These are phyloP conservation scores for Natrix natrix DNA, from an alignment of 2,797 vertebrate genomes.

Conservation along the genomic window DNA sequence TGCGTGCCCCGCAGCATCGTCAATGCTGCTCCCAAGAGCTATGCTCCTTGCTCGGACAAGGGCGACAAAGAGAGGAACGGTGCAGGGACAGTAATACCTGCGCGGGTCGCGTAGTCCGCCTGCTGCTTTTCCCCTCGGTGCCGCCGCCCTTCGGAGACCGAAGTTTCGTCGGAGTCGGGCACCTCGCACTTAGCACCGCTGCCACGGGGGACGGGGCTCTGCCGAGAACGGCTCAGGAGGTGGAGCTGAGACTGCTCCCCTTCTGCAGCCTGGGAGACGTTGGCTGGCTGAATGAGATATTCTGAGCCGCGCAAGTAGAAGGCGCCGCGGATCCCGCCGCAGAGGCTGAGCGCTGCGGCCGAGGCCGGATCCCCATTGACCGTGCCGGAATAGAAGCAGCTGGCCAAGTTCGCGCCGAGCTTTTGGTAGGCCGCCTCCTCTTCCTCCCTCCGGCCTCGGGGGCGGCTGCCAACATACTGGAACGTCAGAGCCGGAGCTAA, in stretches of 20 bases:
- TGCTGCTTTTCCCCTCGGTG: not conserved
- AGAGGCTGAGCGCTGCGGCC: slow-evolving; percentile 88
- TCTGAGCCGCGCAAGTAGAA: slow-evolving; percentile 84
- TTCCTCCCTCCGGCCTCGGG: slow-evolving; percentile 45
- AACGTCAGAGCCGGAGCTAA: slow-evolving; percentile 87
- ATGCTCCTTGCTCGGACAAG: not conserved
- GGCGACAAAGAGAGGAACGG: not conserved
- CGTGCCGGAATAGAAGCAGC: slow-evolving; percentile 89
- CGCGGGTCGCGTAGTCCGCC: not conserved
- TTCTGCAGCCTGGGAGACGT: not conserved
- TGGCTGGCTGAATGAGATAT: slow-evolving; percentile 82
- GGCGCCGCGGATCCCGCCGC: slow-evolving; percentile 85
- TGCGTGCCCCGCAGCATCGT: not conserved
- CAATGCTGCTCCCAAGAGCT: not conserved
- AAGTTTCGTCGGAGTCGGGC: slow-evolving; percentile 68
- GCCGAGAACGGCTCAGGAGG: slow-evolving; percentile 72
- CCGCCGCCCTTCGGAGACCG: not conserved
- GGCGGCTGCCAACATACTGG: slow-evolving; percentile 80
- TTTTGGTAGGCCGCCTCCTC: slow-evolving; percentile 45
- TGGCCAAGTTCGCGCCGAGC: slow-evolving; percentile 68
- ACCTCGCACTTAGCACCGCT: slow-evolving; percentile 83
- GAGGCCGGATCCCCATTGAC: slow-evolving; percentile 84
- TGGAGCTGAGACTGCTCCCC: slow-evolving; percentile 68
- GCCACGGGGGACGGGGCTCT: not conserved
- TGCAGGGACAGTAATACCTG: not conserved